These are phyloP conservation scores for Ptilonorhynchus violaceus DNA, from an alignment of 2,113 vertebrate species.

Conservation along the genomic window DNA sequence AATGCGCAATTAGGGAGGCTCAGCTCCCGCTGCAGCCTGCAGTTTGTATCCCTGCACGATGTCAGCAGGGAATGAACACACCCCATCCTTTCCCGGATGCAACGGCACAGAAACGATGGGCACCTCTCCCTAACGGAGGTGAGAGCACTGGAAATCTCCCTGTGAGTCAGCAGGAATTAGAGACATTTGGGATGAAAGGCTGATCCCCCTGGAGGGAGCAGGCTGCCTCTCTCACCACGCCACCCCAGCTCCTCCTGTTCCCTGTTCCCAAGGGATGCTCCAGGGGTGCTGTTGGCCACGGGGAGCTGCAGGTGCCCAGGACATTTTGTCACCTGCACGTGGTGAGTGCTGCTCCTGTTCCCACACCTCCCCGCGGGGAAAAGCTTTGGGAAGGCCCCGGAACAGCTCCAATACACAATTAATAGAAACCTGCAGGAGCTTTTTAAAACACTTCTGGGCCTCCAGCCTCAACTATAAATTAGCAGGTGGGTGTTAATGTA, in stretches of 20 bases:
- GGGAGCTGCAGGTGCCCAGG: background rate
- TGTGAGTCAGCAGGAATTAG: background rate
- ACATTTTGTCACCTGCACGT: fast-evolving
- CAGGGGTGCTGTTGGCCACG: fast-evolving
- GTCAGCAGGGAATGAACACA: background rate
- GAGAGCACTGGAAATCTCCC: background rate
- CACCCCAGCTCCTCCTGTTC: too few relatives aligned
- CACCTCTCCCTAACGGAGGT: fast-evolving
- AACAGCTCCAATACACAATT: background rate
- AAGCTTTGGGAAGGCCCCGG: fast-evolving
- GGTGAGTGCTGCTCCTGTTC: background rate
- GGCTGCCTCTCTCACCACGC: fast-evolving
- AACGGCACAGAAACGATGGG: background rate
- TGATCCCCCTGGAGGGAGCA: too few relatives aligned
- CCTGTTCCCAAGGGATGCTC: background rate
- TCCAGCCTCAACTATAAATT: background rate
- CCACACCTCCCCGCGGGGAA: fast-evolving
- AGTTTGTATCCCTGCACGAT: background rate
- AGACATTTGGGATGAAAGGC: background rate
- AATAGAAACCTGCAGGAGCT: background rate
- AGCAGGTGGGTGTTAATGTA: background rate
- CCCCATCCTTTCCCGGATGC: background rate
- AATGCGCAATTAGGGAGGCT: background rate
- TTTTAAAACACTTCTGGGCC: background rate
- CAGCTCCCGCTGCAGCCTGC: background rate